Conservation (phyloP, 2,113 vertebrate species). For the Hippocampus comes region DNA sequence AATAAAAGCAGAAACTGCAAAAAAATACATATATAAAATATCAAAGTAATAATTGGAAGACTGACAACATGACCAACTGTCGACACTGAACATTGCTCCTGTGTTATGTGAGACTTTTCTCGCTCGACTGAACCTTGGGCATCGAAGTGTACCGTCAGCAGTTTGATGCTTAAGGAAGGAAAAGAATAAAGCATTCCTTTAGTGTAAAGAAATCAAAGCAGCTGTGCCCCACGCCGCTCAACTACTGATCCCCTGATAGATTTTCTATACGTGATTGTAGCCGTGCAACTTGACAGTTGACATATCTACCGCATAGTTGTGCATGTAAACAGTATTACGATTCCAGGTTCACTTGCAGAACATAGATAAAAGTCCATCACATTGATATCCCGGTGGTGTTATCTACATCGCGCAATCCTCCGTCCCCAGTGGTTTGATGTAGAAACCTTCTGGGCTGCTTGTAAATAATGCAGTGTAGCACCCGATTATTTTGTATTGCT, state of each 20-base stretch:
- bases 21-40: no score
- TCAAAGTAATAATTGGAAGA: no score
- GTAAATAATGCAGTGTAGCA: background rate
- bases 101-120: background rate
- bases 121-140: background rate
- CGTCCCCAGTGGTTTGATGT: conserved; percentile 25
- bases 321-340: conserved; percentile 30
- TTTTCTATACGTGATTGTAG: conserved; percentile 23
- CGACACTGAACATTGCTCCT: background rate
- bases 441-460: conserved; percentile 14
- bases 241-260: conserved; percentile 47
- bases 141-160: background rate
- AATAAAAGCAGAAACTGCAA: no score
- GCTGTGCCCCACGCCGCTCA: conserved; percentile 40
- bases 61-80: no score
- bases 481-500: background rate
- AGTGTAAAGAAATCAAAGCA: conserved; percentile 48
- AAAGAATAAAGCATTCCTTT: conserved; percentile 45
- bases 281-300: conserved; percentile 17
- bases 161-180: conserved; percentile 8
- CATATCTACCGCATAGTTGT: conserved; percentile 18
- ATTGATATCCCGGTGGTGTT: conserved; percentile 19
- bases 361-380: conserved; percentile 32
- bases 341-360: conserved; percentile 20
- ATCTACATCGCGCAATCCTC: conserved; percentile 24